These are phyloP conservation scores for Columba guinea DNA, from an alignment of 2,797 vertebrate genomes.

Conservation along the genomic window DNA sequence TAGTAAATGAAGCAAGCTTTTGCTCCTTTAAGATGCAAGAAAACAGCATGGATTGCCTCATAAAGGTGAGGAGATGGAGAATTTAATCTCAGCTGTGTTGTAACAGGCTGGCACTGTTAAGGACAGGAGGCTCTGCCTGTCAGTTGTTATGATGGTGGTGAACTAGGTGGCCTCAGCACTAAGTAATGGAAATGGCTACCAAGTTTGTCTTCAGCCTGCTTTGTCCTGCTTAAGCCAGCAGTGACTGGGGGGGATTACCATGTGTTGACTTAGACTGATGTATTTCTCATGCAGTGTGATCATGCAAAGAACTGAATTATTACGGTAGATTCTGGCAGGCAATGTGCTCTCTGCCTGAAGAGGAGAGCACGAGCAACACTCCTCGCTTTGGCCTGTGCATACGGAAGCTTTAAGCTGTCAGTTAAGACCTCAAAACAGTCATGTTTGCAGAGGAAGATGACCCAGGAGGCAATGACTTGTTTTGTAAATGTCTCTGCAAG, in stretches of 20 bases:
- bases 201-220: not conserved
- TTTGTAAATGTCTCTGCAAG: conserved; percentile 36
- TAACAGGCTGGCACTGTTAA: not conserved
- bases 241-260: not conserved
- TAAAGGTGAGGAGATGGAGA: not conserved
- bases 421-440: not conserved
- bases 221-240: not conserved
- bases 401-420: not conserved
- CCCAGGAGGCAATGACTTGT: conserved; percentile 18
- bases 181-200: conserved; percentile 34
- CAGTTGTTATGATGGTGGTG: not conserved
- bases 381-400: not conserved
- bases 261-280: not conserved
- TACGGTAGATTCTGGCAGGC: conserved; percentile 13
- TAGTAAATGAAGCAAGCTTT: not conserved
- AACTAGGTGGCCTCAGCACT: not conserved
- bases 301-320: not conserved
- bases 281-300: not conserved
- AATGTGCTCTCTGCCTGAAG: not conserved
- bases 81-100: not conserved
- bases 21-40: not conserved
- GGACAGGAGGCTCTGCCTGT: not conserved
- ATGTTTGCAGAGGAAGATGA: conserved; percentile 1
- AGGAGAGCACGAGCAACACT: not conserved
- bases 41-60: not conserved